Evolutionary conservation across 2,797 vertebrate genomes (phyloP).

Genomic region (Siniperca obscura): DNA sequence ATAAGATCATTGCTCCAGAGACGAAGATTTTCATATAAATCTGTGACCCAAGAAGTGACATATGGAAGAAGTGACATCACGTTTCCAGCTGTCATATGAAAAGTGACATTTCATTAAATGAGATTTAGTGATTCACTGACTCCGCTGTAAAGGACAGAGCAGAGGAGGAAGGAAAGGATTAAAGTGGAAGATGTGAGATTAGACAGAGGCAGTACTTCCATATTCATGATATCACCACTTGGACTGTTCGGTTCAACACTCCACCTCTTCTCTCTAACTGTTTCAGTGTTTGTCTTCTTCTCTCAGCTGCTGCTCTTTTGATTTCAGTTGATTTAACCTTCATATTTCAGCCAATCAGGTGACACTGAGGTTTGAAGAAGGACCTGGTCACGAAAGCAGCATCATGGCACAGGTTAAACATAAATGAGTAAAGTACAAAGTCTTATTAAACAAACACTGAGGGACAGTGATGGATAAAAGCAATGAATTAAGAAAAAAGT

Average conservation of each 20-base stretch:
- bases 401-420: not conserved
- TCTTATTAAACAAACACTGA: not conserved
- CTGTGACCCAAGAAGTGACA: constrained; percentile 14
- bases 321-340: not conserved
- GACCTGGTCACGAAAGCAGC: too few relatives aligned
- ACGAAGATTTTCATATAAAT: constrained; percentile 25
- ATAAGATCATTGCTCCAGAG: constrained; percentile 17
- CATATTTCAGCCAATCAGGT: too few relatives aligned
- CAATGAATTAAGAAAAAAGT: too few relatives aligned
- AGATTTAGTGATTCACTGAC: constrained; percentile 40
- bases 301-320: not conserved
- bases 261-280: not conserved
- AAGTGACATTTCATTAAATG: constrained; percentile 56
- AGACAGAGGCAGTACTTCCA: constrained; percentile 9
- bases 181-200: constrained; percentile 31
- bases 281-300: not conserved
- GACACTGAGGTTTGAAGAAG: too few relatives aligned
- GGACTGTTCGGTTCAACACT: not conserved
- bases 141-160: constrained; percentile 29
- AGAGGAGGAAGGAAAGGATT: not conserved
- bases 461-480: not conserved
- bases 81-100: constrained; percentile 45
- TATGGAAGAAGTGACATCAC: constrained; percentile 64
- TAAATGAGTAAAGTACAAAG: not conserved
- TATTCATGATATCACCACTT: constrained; percentile 52